Evolutionary conservation across 2,797 vertebrate species (phyloP), one percentile per base, ranked within the genome.

Genomic region (Pseudotriccus pelzelni): DNA sequence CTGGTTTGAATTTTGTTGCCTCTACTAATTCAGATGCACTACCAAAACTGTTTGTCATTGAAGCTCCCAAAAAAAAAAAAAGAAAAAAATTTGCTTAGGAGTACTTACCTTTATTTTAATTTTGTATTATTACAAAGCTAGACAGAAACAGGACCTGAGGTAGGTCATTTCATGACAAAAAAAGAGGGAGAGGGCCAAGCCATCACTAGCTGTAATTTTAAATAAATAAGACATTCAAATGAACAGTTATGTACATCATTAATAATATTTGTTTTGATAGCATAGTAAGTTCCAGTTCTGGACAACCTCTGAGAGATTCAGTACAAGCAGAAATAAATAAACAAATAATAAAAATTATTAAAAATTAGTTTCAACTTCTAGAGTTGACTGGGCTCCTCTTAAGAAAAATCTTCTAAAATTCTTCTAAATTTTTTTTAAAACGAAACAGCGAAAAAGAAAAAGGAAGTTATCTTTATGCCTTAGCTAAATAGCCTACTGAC

Each of bases 1-100:
- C 69, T 95, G 90, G 53, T 96, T 96, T 93, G 53, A 91, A 94
- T 97, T 96, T 94, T 78, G 20, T 46, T 89, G 23, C 22, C 6
- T 91, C 49, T 41, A 14, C 20, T 78, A 64, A 78, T 80, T 90
- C 41, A 90, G 53, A 93, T 72, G n/a, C 3, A 18, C 8, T 49
- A 52, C 14, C n/a, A 46, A 64, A 84, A 80, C 2, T 43, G 34
- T 66, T 93, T 84, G 20, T 70, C 25, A n/a, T 14, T 52, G 34
- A 67, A 50, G 21, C 12, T 41, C 37, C 69, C 4, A 1, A 72
- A 70, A 59, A 80, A 93, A 21, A 16, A 28, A 80, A 93, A 19
- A 15, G 28, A 41, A 60, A 43, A 43, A 36, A 52, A 44, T 11
- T 84, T 89, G 10, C 9, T 74, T 56, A 53, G 60, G 39, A 81